phyloP scores from a whole-genome alignment of 2,888 invertebrate species.

The Melanargia galathea region DNA sequence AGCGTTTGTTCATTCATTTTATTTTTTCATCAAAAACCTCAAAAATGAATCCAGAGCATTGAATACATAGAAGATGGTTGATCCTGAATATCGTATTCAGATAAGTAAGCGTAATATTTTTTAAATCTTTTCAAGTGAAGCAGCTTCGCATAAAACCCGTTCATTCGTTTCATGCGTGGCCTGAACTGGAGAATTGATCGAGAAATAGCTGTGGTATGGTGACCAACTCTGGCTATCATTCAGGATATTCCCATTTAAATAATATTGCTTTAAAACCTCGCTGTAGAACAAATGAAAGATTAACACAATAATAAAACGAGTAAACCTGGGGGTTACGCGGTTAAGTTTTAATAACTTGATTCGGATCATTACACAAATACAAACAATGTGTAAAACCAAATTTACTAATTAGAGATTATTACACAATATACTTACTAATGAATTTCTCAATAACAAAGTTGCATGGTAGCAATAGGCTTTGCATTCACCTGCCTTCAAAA shows the following conservation, averaged over 20 bases:
- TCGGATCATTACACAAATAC: no score
- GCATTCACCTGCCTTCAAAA: no score
- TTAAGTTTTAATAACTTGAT: no score
- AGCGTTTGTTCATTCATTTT: not conserved
- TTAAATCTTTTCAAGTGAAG: conserved; percentile 3
- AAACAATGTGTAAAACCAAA: no score
- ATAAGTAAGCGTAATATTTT: not conserved
- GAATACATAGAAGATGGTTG: not conserved
- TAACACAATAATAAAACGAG: no score
- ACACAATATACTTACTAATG: no score
- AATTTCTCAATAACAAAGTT: no score
- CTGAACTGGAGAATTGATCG: conserved; percentile 8
- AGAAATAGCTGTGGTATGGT: conserved; percentile 4
- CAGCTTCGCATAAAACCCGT: not conserved
- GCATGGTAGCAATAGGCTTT: no score
- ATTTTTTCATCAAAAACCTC: not conserved
- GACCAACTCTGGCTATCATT: not conserved
- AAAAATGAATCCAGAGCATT: not conserved
- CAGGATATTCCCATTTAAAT: not conserved
- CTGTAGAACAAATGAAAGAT: no score
- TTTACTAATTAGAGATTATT: no score
- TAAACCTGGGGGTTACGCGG: no score
- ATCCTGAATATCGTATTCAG: not conserved
- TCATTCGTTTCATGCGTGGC: conserved; percentile 4
- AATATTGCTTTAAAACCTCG: no score